Percentiles rank a stretch among this genome's conserved stretches.
These are phyloP conservation scores for Crypturellus tataupa DNA, from an alignment of 2,797 vertebrate species.

Conservation along the genomic window DNA sequence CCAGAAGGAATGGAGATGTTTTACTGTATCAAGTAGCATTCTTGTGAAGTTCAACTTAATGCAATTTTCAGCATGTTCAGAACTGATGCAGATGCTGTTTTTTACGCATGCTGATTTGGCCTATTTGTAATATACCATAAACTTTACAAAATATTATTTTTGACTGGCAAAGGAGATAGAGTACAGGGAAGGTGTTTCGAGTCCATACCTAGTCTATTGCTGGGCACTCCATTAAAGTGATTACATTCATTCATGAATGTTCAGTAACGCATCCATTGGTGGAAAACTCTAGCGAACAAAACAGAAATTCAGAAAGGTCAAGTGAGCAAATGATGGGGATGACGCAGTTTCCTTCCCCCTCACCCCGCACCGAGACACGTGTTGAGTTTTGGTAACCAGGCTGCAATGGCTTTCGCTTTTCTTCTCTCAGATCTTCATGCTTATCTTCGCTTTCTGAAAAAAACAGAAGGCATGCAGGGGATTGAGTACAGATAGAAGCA, in stretches of 20 bases:
- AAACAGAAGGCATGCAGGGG: conserved; percentile 25
- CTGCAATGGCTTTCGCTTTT: conserved; percentile 26
- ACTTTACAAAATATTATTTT: conserved; percentile 60
- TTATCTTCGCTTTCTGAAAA: conserved; percentile 96
- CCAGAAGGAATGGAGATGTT: conserved; percentile 69
- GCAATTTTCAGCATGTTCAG: conserved; percentile 69
- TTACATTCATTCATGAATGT: conserved; percentile 54
- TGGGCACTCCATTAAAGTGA: conserved; percentile 60
- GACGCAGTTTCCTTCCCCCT: conserved; percentile 59
- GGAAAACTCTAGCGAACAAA: conserved; percentile 65
- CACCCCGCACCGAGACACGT: conserved; percentile 40
- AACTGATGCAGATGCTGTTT: conserved; percentile 52
- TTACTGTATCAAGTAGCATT: conserved; percentile 47
- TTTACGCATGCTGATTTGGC: conserved; percentile 56
- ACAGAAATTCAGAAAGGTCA: conserved; percentile 49
- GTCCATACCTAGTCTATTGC: conserved; percentile 65
- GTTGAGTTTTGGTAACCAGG: conserved; percentile 49
- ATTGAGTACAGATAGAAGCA: neutral
- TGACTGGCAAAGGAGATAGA: conserved; percentile 39
- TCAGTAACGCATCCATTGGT: conserved; percentile 57
- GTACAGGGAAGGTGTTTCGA: conserved; percentile 55
- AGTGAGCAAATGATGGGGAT: conserved; percentile 64
- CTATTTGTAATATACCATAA: conserved; percentile 56
- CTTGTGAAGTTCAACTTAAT: conserved; percentile 49
- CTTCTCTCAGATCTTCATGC: conserved; percentile 91